phyloP scores from a whole-genome alignment of 2,113 vertebrate genomes.

The Loxodonta africana region DNA sequence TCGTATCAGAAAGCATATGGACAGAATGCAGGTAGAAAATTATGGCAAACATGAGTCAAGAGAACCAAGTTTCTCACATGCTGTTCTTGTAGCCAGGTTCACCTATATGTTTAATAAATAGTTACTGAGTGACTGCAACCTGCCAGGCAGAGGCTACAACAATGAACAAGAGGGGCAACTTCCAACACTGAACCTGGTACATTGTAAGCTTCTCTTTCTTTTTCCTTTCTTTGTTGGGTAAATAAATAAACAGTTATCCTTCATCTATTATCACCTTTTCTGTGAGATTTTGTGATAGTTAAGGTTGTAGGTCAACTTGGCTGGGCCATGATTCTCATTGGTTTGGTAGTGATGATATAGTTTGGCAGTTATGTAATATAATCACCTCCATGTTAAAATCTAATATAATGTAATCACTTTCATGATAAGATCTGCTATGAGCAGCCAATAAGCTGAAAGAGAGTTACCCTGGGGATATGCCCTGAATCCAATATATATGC shows the following conservation, averaged over 20 bases:
- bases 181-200: not conserved
- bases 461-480: too few relatives aligned
- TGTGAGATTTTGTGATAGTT: not conserved
- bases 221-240: not conserved
- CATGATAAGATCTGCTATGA: too few relatives aligned
- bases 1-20: not conserved
- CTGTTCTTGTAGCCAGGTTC: conserved; percentile 12
- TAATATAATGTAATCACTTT: too few relatives aligned
- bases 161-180: too few relatives aligned
- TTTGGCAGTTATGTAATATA: too few relatives aligned
- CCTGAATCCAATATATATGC: too few relatives aligned
- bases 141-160: too few relatives aligned
- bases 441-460: too few relatives aligned
- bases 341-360: too few relatives aligned
- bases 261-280: not conserved
- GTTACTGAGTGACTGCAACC: not conserved
- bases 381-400: too few relatives aligned
- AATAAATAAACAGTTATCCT: not conserved
- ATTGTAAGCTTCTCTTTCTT: not conserved
- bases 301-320: too few relatives aligned
- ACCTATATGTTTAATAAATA: not conserved
- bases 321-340: too few relatives aligned
- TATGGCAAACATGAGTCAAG: not conserved
- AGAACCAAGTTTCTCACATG: not conserved
- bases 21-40: conserved; percentile 1